Evolutionary conservation across 2,113 vertebrate species (phyloP), one percentile per base, ranked within the genome.

Genomic region (Lepisosteus osseus): DNA sequence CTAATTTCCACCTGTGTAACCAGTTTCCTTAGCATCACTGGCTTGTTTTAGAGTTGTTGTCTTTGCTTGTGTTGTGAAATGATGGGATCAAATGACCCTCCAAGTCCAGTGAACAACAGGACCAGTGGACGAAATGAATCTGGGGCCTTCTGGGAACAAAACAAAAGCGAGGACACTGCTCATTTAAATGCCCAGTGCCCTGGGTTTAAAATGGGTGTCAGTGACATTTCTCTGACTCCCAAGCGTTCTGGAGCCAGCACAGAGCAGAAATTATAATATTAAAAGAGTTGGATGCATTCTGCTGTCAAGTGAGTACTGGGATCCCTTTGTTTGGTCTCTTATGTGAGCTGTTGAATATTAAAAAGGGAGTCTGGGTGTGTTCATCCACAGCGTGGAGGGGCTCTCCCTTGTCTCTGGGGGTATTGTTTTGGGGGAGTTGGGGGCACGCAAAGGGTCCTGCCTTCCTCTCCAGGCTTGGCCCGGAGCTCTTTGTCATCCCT

Each of bases 291-390:
- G 55, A 59, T 41, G 71, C 56, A 56, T 68, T 69, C 72, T 74
- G 72, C 47, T 62, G 47, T 65, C 63, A 73, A 15, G 72, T 74
- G 65, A 72, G 6, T 45, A 41, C 64, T 75, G 64, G 45, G 63
- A 75, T 76, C 62, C 81, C 78, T 81, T 79, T 80, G 81, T 85
- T 80, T 72, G 54, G 70, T 83, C 84, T 88, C 85, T 91, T 83
- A 78, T 77, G 65, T 75, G 64, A 83, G 70, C 85, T 86, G 80
- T 75, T 89, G 80, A 89, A 88, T 91, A 85, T 90, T 87, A 82
- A 87, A 82, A 70, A 69, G 75, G 72, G 70, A 66, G 51, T 76
- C 67, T 61, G 47, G 71, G 78, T 55, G 73, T 71, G 73, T 81
- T 76, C 77, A 75, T 71, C 75, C 71, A 70, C 68, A 74, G 76